Percentiles rank a stretch among this genome's conserved stretches.
phyloP scores from a whole-genome alignment of 2,797 vertebrate genomes.

The Sebastes umbrosus region DNA sequence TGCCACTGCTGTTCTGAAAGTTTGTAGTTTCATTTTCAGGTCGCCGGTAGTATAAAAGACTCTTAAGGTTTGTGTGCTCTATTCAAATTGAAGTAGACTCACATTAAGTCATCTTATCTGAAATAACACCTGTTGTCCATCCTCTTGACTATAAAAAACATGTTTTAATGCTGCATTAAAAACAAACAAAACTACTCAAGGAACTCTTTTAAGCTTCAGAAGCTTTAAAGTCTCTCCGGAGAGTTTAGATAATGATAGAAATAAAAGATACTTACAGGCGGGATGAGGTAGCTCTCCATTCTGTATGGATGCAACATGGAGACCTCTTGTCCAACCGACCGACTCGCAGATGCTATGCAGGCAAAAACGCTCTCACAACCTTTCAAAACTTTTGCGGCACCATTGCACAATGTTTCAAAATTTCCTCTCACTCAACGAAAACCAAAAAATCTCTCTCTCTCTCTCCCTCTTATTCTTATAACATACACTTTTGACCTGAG shows the following conservation, averaged over 20 bases:
- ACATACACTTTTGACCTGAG: slow-evolving; percentile 23
- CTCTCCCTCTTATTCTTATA: slow-evolving; percentile 51
- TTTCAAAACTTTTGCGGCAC: slow-evolving; percentile 85
- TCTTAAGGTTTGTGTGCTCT: slow-evolving; percentile 47
- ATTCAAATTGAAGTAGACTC: slow-evolving; percentile 42
- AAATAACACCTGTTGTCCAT: neutral
- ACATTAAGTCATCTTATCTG: slow-evolving; percentile 23
- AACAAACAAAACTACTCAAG: neutral
- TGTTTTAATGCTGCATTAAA: neutral
- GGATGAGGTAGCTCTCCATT: slow-evolving; percentile 99
- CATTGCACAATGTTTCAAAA: slow-evolving; percentile 88
- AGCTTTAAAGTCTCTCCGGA: neutral
- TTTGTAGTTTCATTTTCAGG: slow-evolving; percentile 73
- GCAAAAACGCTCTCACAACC: slow-evolving; percentile 76
- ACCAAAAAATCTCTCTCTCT: slow-evolving; percentile 56
- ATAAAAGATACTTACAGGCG: slow-evolving; percentile 89
- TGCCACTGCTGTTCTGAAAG: slow-evolving; percentile 55
- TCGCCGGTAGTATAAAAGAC: slow-evolving; percentile 51
- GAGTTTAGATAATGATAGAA: slow-evolving; percentile 19
- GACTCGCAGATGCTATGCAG: slow-evolving; percentile 61
- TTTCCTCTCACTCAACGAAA: slow-evolving; percentile 85
- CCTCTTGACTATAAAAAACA: neutral
- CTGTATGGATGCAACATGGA: slow-evolving; percentile 98
- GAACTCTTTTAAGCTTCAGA: neutral
- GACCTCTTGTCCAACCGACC: slow-evolving; percentile 73